Evolutionary conservation across 2,888 invertebrate species (phyloP).

Genomic region (Andricus quercusramuli): DNA sequence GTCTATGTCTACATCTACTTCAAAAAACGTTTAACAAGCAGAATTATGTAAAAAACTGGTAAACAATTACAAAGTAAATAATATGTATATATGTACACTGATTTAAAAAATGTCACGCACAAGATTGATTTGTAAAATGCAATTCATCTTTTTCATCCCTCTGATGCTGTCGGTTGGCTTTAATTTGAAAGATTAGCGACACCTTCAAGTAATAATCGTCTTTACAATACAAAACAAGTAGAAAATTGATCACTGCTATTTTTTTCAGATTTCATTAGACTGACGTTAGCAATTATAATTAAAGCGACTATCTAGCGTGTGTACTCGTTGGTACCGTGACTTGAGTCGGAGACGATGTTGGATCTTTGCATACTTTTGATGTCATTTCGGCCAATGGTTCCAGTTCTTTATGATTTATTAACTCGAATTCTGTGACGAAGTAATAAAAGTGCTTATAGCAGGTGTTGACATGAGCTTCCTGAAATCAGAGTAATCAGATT

Average conservation of each 20-base stretch:
- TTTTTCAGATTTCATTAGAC: background rate
- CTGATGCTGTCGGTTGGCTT: slow-evolving; percentile 4
- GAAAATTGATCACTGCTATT: slow-evolving; percentile 3
- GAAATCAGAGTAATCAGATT: slow-evolving; percentile 59
- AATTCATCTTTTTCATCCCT: background rate
- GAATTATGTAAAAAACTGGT: background rate
- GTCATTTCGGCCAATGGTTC: slow-evolving; percentile 92
- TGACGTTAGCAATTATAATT: background rate
- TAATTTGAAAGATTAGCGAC: background rate
- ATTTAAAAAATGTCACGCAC: background rate
- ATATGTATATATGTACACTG: slow-evolving; percentile 7
- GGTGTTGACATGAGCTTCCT: slow-evolving; percentile 96
- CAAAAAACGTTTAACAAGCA: background rate
- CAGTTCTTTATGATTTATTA: slow-evolving; percentile 90
- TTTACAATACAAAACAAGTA: slow-evolving; percentile 1
- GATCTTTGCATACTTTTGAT: slow-evolving; percentile 84
- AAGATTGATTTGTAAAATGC: background rate
- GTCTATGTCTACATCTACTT: background rate
- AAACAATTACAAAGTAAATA: background rate
- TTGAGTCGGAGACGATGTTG: slow-evolving; percentile 61
- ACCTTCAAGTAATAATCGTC: slow-evolving; percentile 6
- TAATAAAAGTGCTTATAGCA: slow-evolving; percentile 97
- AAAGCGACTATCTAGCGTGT: slow-evolving; percentile 50
- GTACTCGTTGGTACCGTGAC: slow-evolving; percentile 46
- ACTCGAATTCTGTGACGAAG: slow-evolving; percentile 92